Evolutionary conservation across 1,140 invertebrate species (phyloP), one percentile per base, ranked within the genome.

Genomic region (Penaeus vannamei): DNA sequence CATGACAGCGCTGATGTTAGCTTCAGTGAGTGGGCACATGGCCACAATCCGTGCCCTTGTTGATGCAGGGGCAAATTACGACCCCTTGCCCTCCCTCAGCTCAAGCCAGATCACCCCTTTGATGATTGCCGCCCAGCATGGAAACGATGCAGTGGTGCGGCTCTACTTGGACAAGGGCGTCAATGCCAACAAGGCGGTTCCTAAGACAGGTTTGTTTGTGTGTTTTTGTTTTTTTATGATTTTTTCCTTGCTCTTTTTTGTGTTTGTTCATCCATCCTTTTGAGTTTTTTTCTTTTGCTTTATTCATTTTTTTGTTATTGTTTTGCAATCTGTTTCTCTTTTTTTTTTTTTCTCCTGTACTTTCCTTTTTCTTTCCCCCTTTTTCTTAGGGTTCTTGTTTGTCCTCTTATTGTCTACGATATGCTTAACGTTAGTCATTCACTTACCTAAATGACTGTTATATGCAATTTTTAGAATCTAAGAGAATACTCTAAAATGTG

Each of bases 11-110:
- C 79, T 90, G 42, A 87, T 84, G 85, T 72, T 86, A 32, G 86
- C 87, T 22, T 86, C 87, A 17, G 90, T 91, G 14, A 91, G 87
- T 60, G 91, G 85, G 20, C 85, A 88, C 85, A 89, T 87, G 87
- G 86, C 85, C 29, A 91, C 85, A 17, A 88, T 87, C 23, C 72
- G 86, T 2, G 66, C 60, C 23, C 53, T 90, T 66, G 84, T 90
- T 29, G 87, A 89, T 29, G 87, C 87, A 22, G 69, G 69, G 22
- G 87, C 87, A 1, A 77, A 84, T 72, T 89, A 59, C n/a, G 60
- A 89, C 22, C 87, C 87, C 17, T 22, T 62, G 12, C 64, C 83
- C 5, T 61, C 87, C 29, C 72, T 79, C 20, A 29, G 36, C 42
- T 36, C 87, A 3, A 84, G 87, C 42, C 87, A 89, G 87, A 62